Percentiles rank a stretch among this genome's conserved stretches.
Evolutionary conservation across 2,797 vertebrate genomes (phyloP).

Genomic region (Lithobates sylvaticus): DNA sequence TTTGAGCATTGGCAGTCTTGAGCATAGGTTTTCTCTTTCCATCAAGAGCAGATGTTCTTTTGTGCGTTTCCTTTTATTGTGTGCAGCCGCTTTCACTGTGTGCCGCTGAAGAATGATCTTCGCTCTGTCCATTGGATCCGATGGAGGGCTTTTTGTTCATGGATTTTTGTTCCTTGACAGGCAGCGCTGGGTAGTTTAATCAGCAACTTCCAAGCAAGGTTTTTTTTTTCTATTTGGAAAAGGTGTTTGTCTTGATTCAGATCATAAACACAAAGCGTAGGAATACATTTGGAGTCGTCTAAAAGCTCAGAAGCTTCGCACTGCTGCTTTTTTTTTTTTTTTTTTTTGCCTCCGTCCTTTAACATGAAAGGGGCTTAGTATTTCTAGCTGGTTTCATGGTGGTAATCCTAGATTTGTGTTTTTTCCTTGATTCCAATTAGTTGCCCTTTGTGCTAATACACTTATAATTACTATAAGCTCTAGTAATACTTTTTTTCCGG

Average conservation of each 20-base stretch:
- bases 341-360: background rate
- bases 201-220: background rate
- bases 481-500: conserved; percentile 2
- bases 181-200: background rate
- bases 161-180: conserved; percentile 2
- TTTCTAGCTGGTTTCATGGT: background rate
- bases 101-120: conserved; percentile 2
- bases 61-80: conserved; percentile 42
- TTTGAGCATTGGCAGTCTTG: conserved; percentile 2
- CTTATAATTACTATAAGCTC: conserved; percentile 42
- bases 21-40: background rate
- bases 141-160: background rate
- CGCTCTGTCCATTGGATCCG: background rate
- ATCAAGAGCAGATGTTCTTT: conserved; percentile 47
- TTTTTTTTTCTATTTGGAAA: background rate
- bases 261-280: background rate
- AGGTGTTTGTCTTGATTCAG: background rate
- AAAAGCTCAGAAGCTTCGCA: background rate
- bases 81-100: conserved; percentile 9
- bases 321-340: background rate
- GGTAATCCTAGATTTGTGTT: conserved; percentile 45
- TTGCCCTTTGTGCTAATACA: conserved; percentile 33
- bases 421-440: conserved; percentile 32
- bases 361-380: background rate
- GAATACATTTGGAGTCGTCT: background rate